Evolutionary conservation across 2,797 vertebrate genomes (phyloP).

Genomic region (Leontopithecus rosalia): DNA sequence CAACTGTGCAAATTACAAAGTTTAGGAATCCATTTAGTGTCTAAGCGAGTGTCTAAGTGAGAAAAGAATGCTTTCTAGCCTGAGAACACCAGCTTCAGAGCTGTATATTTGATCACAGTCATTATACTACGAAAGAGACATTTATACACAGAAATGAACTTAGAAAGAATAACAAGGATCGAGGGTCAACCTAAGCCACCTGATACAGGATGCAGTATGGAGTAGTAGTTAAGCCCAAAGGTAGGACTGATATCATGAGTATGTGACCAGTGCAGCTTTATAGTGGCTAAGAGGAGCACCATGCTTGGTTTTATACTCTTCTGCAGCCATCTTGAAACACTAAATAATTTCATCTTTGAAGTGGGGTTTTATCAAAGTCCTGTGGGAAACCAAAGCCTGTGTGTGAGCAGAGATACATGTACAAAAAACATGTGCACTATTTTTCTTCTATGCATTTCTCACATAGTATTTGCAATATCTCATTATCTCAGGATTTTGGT

Average conservation of each 20-base stretch:
- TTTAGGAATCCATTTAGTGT: background rate
- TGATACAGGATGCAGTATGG: background rate
- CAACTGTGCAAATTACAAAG: background rate
- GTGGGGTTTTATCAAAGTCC: background rate
- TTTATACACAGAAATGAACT: background rate
- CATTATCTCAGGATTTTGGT: background rate
- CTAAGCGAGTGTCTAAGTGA: background rate
- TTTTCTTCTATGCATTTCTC: background rate
- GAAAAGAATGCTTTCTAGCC: background rate
- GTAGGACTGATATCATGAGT: background rate
- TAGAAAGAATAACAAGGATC: background rate
- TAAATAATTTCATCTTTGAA: background rate
- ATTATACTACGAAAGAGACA: background rate
- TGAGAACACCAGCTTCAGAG: background rate
- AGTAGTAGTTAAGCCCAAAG: background rate
- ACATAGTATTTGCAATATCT: background rate
- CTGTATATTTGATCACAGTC: background rate
- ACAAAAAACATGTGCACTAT: accelerated
- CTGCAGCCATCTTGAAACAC: background rate
- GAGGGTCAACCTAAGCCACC: background rate
- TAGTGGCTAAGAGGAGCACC: accelerated
- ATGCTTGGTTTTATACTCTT: background rate
- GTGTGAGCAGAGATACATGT: background rate
- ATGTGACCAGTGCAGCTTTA: background rate
- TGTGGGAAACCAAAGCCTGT: background rate